Evolutionary conservation across 2,113 vertebrate species (phyloP).

Genomic region (Onychostruthus taczanowskii): DNA sequence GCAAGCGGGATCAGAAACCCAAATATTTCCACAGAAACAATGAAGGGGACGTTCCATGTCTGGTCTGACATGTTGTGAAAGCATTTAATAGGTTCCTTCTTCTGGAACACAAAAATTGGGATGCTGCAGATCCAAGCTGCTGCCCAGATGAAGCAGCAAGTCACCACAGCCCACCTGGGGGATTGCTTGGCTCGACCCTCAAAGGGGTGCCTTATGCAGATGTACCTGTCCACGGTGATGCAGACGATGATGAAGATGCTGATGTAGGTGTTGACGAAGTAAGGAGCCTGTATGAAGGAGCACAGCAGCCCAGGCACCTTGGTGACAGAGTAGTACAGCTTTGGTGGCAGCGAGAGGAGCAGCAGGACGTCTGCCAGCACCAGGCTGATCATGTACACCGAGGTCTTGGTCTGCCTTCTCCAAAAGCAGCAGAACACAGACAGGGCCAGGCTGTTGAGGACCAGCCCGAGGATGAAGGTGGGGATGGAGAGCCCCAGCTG

Average conservation of each 20-base stretch:
- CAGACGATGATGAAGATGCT: constrained; percentile 87
- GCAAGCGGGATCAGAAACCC: constrained; percentile 84
- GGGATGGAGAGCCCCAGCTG: constrained; percentile 81
- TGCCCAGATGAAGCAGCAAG: constrained; percentile 79
- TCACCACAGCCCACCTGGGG: constrained; percentile 53
- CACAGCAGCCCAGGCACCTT: constrained; percentile 36
- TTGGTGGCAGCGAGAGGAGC: constrained; percentile 83
- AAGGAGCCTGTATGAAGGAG: constrained; percentile 77
- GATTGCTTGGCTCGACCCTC: constrained; percentile 76
- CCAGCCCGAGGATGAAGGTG: constrained; percentile 78
- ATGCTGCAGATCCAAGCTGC: constrained; percentile 63
- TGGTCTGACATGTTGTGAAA: constrained; percentile 78
- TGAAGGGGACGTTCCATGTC: constrained; percentile 72
- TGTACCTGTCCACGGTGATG: constrained; percentile 87
- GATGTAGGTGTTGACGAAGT: constrained; percentile 86
- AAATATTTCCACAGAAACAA: constrained; percentile 79
- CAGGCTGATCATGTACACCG: constrained; percentile 88
- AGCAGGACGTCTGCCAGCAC: constrained; percentile 83
- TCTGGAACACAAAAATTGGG: constrained; percentile 68
- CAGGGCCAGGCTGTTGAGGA: constrained; percentile 80
- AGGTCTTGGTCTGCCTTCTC: constrained; percentile 79
- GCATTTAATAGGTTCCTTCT: constrained; percentile 15
- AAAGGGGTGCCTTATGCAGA: constrained; percentile 80
- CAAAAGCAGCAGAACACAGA: constrained; percentile 74
- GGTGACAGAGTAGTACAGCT: constrained; percentile 63